Base-by-base conservation (phyloP, 2,888 invertebrate species). In the Antheraea assamensis region DNA sequence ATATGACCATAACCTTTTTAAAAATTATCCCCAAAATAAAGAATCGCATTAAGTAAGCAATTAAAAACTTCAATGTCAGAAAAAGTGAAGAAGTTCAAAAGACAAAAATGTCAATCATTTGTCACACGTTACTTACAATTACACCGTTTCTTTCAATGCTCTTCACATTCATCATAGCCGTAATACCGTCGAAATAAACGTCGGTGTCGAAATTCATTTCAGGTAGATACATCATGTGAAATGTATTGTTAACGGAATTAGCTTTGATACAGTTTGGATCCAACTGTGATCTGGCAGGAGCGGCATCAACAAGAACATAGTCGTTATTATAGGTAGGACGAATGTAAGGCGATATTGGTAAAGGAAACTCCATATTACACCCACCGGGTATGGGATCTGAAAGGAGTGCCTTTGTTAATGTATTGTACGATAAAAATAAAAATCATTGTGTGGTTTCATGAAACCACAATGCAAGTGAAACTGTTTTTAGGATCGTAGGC, bases 361-460 rank as follows among this genome's bases (percentile, higher is more conserved):
- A 83, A 64, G 95, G 88, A 78, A 96, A 96, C 81, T 96, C 96
- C 95, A 96, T 95, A 83, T 97, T 97, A 85, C 97, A 97, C 27
- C 97, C 97, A 61, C 98, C 98, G 27, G 97, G 97, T 78, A 97
- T 91, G 0, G 97, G 97, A 85, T 96, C 97, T 97, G 88, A 76
- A 92, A 61, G 49, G 55, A 66, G 24, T 24, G 8, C 10, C 24
- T 13, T n/a, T 13, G n/a, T 24, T 58, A 58, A 24, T 7, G 58
- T 24, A 21, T 21, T n/a, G n/a, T n/a, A n/a, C n/a, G n/a, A n/a
- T n/a, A n/a, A n/a, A n/a, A n/a, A n/a, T n/a, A n/a, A n/a, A n/a
- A n/a, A n/a, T n/a, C n/a, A n/a, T n/a, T n/a, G n/a, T n/a, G n/a
- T n/a, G n/a, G n/a, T n/a, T n/a, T n/a, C n/a, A n/a, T n/a, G n/a